A percentile compares a stretch with the other conserved stretches of the same genome.
phyloP scores from a whole-genome alignment of 2,888 invertebrate species.

The Pterobdella sp. region DNA sequence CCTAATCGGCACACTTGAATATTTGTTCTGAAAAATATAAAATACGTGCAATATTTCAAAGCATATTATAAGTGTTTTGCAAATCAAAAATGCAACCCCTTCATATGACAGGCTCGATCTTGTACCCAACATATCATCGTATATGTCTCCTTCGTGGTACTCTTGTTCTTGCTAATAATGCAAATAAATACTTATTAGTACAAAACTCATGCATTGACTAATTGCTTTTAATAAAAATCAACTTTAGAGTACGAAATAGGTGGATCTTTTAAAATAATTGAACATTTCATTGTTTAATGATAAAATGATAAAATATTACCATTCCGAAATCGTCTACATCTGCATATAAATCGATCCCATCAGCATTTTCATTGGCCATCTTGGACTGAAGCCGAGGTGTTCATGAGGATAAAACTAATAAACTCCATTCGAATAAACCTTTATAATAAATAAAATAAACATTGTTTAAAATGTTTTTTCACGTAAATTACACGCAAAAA shows the following conservation, averaged over 20 bases:
- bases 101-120: conserved; percentile 24
- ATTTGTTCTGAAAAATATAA: background rate
- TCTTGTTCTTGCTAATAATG: conserved; percentile 31
- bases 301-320: conserved; percentile 25
- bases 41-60: background rate
- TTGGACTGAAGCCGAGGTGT: conserved; percentile 6
- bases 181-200: background rate
- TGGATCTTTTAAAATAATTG: background rate
- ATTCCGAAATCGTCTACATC: conserved; percentile 38
- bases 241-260: too few relatives aligned
- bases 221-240: too few relatives aligned
- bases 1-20: conserved; percentile 2
- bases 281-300: background rate
- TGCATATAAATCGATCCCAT: conserved; percentile 37
- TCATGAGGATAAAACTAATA: background rate
- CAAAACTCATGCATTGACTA: too few relatives aligned
- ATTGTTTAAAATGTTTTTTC: too few relatives aligned
- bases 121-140: conserved; percentile 38
- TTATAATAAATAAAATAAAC: background rate
- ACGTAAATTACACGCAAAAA: too few relatives aligned
- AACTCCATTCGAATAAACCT: background rate
- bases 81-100: conserved; percentile 29
- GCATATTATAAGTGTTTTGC: background rate
- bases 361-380: conserved; percentile 34
- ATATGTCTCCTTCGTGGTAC: conserved; percentile 35